phyloP scores from a whole-genome alignment of 1,140 invertebrate species.

The Drusus annulatus region DNA sequence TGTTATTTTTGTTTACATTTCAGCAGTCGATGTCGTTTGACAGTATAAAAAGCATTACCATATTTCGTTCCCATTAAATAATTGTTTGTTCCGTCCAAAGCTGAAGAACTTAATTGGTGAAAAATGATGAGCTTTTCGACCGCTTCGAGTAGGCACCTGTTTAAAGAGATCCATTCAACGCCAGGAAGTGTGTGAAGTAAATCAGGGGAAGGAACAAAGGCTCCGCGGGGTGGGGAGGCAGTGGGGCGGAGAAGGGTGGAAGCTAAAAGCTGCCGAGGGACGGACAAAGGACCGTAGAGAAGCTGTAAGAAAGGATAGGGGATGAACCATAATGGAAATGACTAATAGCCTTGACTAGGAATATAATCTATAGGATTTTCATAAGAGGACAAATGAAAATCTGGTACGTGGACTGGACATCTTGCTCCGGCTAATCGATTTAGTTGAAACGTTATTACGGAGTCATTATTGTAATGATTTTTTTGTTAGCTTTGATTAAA shows the following conservation, averaged over 20 bases:
- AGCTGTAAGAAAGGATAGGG: constrained; percentile 36
- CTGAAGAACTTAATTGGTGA: constrained; percentile 33
- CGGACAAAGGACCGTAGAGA: constrained; percentile 47
- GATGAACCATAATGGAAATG: constrained; percentile 48
- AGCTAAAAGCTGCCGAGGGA: constrained; percentile 48
- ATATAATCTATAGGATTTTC: too few species aligned
- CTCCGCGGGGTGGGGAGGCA: constrained; percentile 19
- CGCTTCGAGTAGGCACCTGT: constrained; percentile 12
- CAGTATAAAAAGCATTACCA: too few species aligned
- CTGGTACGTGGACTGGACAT: too few species aligned
- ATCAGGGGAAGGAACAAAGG: constrained; percentile 49
- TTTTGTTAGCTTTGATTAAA: too few species aligned
- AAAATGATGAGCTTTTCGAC: constrained; percentile 20
- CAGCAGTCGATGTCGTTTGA: too few species aligned
- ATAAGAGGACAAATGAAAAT: too few species aligned
- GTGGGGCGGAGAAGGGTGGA: constrained; percentile 24
- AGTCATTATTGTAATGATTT: too few species aligned
- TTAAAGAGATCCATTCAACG: constrained; percentile 16
- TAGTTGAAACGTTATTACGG: too few species aligned
- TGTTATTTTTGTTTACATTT: too few species aligned
- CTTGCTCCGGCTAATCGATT: too few species aligned
- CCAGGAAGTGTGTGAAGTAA: constrained; percentile 46
- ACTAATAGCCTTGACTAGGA: constrained; percentile 48
- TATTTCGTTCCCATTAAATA: too few species aligned
- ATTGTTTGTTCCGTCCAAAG: background rate